Percentiles rank a stretch among this genome's conserved stretches.
phyloP scores from a whole-genome alignment of 2,113 vertebrate species.

The Polypterus bichir region DNA sequence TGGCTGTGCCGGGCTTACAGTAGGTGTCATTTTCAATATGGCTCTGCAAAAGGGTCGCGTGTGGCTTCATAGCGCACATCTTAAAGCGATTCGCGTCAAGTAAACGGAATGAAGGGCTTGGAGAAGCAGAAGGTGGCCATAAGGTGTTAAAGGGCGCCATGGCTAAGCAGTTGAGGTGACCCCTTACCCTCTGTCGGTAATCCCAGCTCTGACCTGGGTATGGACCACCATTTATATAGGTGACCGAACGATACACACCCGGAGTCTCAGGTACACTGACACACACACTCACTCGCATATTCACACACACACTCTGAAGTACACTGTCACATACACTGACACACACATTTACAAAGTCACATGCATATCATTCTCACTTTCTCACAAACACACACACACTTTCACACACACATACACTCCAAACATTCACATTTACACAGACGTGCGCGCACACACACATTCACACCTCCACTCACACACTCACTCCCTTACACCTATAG shows the following conservation, averaged over 20 bases:
- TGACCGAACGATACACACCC: background rate
- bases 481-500: background rate
- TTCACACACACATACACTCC: background rate
- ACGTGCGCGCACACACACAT: constrained; percentile 5
- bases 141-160: too few relatives aligned
- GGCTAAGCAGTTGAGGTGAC: too few relatives aligned
- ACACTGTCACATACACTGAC: constrained; percentile 20
- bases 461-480: background rate
- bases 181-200: too few relatives aligned
- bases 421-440: constrained; percentile 26
- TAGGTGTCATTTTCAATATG: too few relatives aligned
- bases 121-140: too few relatives aligned
- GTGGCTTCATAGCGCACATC: too few relatives aligned
- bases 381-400: constrained; percentile 7
- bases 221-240: too few relatives aligned
- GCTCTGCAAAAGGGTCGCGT: too few relatives aligned
- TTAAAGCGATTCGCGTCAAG: too few relatives aligned
- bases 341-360: background rate
- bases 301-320: background rate
- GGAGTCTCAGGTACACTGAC: background rate
- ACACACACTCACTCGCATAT: background rate
- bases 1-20: too few relatives aligned
- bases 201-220: too few relatives aligned
- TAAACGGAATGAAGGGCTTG: too few relatives aligned
- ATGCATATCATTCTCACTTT: constrained; percentile 8